Base-by-base conservation (phyloP, 2,888 invertebrate genomes). In the Lithophane leautieri region DNA sequence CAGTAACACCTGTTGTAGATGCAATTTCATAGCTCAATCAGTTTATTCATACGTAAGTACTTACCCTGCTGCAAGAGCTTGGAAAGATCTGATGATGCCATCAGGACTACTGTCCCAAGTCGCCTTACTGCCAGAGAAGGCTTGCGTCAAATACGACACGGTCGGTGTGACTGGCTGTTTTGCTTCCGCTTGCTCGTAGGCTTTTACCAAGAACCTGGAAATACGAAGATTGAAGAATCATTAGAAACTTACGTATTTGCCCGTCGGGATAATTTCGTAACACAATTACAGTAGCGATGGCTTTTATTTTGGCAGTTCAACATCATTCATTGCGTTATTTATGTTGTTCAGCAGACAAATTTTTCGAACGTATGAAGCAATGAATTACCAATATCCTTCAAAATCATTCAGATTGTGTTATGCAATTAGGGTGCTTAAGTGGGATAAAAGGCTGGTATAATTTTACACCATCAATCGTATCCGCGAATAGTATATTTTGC, bases 141-240 rank as follows among this genome's bases (percentile, higher is more conserved):
- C 85, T 19, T 91, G 90, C 2, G 89, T 89, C 28, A 98, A 94
- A 92, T 98, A 98, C 12, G 97, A 94, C 0, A 98, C 97, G 0
- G 98, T 98, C 0, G 97, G 97, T 3, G 98, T 97, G 75, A 98
- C 89, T 25, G 95, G 90, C 56, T 97, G 96, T 0, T 97, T 97
- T 25, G 95, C 95, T 72, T 97, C 92, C 0, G 97, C 97, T 89
- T 97, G 97, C 79, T 97, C 97, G 97, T 97, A 98, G 0, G 97
- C 97, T 94, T 98, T 98, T 58, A 98, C 97, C 65, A 99, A 95
- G 90, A 98, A 98, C 86, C 98, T 97, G 82, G 0, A 81, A 77
- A 67, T 14, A 44, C 9, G 1, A 47, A 28, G 8, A 9, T 56
- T 28, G 25, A 25, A 56, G 56, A 7, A 56, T 12, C 14, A 12